These are phyloP conservation scores for Ypsolopha scabrella DNA, from an alignment of 2,888 invertebrate species.

Conservation along the genomic window DNA sequence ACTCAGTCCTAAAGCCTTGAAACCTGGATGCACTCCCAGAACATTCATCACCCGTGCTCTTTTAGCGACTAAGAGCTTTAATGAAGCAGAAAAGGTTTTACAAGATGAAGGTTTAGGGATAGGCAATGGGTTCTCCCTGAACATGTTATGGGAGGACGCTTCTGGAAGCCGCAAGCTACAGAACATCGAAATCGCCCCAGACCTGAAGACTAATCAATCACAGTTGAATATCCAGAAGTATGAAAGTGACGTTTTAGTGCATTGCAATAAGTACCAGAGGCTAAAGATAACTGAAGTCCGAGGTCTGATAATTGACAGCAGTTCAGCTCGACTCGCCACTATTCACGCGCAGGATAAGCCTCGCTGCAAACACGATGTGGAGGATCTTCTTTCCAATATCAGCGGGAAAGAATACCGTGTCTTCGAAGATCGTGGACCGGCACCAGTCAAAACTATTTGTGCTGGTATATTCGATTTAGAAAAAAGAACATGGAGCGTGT, in stretches of 20 bases:
- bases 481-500: slow-evolving; percentile 81
- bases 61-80: slow-evolving; percentile 76
- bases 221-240: slow-evolving; percentile 37
- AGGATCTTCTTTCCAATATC: slow-evolving; percentile 81
- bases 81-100: slow-evolving; percentile 77
- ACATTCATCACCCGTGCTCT: slow-evolving; percentile 85
- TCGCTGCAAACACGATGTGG: slow-evolving; percentile 71
- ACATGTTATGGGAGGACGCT: slow-evolving; percentile 82
- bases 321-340: slow-evolving; percentile 74
- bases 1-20: slow-evolving; percentile 76
- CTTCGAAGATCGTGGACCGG: slow-evolving; percentile 75
- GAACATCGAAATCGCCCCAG: slow-evolving; percentile 86
- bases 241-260: slow-evolving; percentile 10
- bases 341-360: slow-evolving; percentile 72
- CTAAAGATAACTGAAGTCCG: slow-evolving; percentile 74
- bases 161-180: slow-evolving; percentile 78
- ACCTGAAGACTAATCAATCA: slow-evolving; percentile 64
- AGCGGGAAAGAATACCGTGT: slow-evolving; percentile 75
- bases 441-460: slow-evolving; percentile 81
- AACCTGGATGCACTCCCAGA: slow-evolving; percentile 83
- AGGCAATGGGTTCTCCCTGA: slow-evolving; percentile 87
- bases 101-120: slow-evolving; percentile 83
- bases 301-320: slow-evolving; percentile 77
- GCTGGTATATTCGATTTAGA: slow-evolving; percentile 86
- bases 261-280: slow-evolving; percentile 66